These are phyloP conservation scores for Paraplagusia blochii DNA, from an alignment of 2,113 vertebrate species.

Conservation along the genomic window DNA sequence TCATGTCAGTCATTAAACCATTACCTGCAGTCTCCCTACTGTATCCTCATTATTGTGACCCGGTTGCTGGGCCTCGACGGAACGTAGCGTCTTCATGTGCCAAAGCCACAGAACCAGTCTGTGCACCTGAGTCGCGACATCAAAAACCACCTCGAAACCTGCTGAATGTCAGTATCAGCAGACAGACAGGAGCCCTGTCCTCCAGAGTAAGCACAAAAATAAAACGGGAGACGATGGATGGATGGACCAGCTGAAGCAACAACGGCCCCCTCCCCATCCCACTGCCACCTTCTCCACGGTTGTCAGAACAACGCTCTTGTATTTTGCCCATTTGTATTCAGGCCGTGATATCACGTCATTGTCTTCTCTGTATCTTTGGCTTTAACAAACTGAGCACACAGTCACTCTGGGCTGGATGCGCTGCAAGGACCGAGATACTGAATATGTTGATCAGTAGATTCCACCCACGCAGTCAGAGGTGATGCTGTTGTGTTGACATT, in stretches of 20 bases:
- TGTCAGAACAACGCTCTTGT: slow-evolving; percentile 7
- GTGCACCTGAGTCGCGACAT: slow-evolving; percentile 38
- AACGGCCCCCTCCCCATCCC: background rate
- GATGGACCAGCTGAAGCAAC: slow-evolving; percentile 38
- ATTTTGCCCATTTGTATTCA: slow-evolving; percentile 21
- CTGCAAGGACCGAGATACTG: no score
- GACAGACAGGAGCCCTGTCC: slow-evolving; percentile 31
- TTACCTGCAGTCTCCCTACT: background rate
- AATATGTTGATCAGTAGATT: no score
- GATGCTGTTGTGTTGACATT: no score
- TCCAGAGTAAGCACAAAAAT: slow-evolving; percentile 28
- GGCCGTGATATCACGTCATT: slow-evolving; percentile 2
- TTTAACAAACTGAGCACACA: slow-evolving; percentile 9
- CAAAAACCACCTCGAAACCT: slow-evolving; percentile 45
- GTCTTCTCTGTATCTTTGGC: background rate
- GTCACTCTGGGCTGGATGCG: no score
- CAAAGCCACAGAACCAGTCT: slow-evolving; percentile 34
- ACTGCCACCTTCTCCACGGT: slow-evolving; percentile 11
- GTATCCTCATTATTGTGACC: background rate
- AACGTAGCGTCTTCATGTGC: background rate
- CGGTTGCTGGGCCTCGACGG: slow-evolving; percentile 6
- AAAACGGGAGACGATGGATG: slow-evolving; percentile 40
- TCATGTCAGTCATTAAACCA: background rate
- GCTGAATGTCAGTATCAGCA: slow-evolving; percentile 73
- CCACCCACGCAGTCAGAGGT: no score